Conservation (phyloP, 1,140 invertebrate species). For the Hylaeus anthracinus region DNA sequence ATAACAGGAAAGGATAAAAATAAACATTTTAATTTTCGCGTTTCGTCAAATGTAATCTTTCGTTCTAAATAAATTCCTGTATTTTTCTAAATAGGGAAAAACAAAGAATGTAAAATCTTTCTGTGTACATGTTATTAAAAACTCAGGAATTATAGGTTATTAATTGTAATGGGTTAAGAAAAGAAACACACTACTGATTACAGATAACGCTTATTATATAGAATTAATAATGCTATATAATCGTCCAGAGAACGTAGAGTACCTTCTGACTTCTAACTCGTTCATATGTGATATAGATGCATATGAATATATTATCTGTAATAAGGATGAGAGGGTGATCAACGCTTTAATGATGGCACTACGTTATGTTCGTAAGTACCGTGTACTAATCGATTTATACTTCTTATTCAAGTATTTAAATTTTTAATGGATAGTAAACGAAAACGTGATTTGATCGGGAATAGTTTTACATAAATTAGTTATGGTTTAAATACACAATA, state of each 20-base stretch:
- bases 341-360: not conserved
- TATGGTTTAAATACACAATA: not conserved
- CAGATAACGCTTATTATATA: not conserved
- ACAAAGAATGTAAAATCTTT: not conserved
- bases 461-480: not conserved
- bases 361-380: conserved; percentile 1
- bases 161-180: not conserved
- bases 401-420: not conserved
- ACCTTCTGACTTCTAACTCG: not conserved
- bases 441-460: too few relatives aligned
- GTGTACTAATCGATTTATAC: conserved; percentile 5
- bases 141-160: not conserved
- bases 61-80: not conserved
- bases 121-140: not conserved
- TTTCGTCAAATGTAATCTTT: not conserved
- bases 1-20: not conserved
- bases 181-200: not conserved
- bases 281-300: conserved; percentile 33
- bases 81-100: not conserved
- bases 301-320: conserved; percentile 4
- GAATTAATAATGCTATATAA: not conserved
- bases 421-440: too few relatives aligned
- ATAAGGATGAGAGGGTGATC: conserved; percentile 10
- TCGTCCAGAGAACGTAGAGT: not conserved
- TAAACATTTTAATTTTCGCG: not conserved